Conservation (phyloP, 2,113 vertebrate species). For the Neoarius graeffei region DNA sequence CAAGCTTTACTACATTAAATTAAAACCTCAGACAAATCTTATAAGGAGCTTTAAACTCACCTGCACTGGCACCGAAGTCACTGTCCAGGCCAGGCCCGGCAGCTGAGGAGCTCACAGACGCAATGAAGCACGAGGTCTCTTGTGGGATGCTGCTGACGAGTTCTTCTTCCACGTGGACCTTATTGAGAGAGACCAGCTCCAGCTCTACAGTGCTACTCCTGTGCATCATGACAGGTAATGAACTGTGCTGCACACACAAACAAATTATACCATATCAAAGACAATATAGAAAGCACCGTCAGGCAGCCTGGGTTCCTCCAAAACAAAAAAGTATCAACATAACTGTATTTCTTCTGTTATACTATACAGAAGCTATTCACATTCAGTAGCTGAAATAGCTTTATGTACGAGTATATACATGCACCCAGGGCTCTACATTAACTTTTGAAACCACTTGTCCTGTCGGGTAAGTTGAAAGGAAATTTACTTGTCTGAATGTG, state of each 20-base stretch:
- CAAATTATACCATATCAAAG: background rate
- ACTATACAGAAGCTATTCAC: background rate
- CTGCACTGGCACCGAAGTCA: conserved; percentile 83
- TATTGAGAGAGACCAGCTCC: conserved; percentile 45
- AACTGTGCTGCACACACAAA: conserved; percentile 18
- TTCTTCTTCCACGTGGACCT: conserved; percentile 64
- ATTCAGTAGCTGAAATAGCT: background rate
- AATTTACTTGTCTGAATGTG: too few relatives aligned
- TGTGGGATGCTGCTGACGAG: conserved; percentile 55
- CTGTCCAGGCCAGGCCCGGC: conserved; percentile 77
- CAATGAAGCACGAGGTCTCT: conserved; percentile 51
- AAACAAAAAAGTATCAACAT: background rate
- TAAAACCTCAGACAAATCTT: background rate
- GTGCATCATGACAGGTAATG: conserved; percentile 32
- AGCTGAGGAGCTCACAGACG: conserved; percentile 57
- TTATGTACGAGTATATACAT: too few relatives aligned
- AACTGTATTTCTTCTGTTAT: background rate
- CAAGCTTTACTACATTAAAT: background rate
- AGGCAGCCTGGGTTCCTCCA: background rate
- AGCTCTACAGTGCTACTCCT: conserved; percentile 65
- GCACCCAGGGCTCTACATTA: too few relatives aligned
- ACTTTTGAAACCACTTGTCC: too few relatives aligned
- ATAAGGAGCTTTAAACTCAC: conserved; percentile 55
- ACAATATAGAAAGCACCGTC: background rate
- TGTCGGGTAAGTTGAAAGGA: too few relatives aligned